Base-by-base conservation (phyloP, 2,797 vertebrate genomes). In the Ibycter americanus region DNA sequence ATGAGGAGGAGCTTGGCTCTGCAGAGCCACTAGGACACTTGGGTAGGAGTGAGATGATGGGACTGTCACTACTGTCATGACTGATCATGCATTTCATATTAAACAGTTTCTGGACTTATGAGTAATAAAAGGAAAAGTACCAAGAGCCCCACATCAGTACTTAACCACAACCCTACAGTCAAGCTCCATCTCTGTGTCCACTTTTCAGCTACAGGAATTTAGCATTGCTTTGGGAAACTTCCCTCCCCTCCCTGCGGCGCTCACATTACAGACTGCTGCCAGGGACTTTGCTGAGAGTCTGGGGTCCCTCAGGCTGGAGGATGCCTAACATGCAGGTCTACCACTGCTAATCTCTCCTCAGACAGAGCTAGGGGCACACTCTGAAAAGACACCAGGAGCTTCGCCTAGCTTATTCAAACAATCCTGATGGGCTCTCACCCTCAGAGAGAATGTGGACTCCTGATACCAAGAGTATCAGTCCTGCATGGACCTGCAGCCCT, bases 231-330 rank as follows among this genome's bases (percentile, higher is more conserved):
- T 73, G 36, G 42, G 44, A 87, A 90, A 44, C 18, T 51, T 32
- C 18, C 31, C 62, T 87, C 16, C 19, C 32, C 25, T 72, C 36
- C 36, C 54, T 63, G 26, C 4, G 5, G 26, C 1, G 2, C 14
- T 83, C 32, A 42, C 7, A 5, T 52, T 66, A 47, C 0, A 0
- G 36, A 31, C 23, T 62, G 14, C 46, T 79, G 66, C n/a, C 10
- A 29, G 13, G 8, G 49, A n/a, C 38, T 79, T 51, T 47, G 49
- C 72, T 55, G 26, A 34, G 27, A 42, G 2, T 40, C 62, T 65
- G n/a, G 44, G 20, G 44, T 90, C 11, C 38, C 25, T 72, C 21
- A 40, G n/a, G 29, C 22, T 89, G 46, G 19, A 78, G 66, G 22
- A 51, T 51, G 26, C 31, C 26, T 49, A 25, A 40, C 34, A 68